A percentile compares a stretch with the other conserved stretches of the same genome.
These are phyloP conservation scores for Motacilla alba DNA, from an alignment of 2,113 vertebrate genomes.

Conservation along the genomic window DNA sequence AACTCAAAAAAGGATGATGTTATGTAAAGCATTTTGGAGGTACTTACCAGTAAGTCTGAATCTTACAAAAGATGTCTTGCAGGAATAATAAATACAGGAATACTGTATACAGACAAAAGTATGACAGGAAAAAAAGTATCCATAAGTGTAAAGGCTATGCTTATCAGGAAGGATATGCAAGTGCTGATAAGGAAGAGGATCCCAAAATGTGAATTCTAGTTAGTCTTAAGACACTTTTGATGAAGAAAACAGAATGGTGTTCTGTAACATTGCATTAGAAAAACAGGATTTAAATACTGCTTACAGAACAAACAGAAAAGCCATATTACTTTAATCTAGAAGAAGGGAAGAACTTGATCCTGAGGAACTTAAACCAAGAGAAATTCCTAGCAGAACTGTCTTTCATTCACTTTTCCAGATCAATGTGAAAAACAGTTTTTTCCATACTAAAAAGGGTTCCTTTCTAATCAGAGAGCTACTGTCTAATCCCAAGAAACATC, in stretches of 20 bases:
- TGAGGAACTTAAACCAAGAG: not conserved
- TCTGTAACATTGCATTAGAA: not conserved
- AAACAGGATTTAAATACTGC: not conserved
- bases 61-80: not conserved
- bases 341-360: not conserved
- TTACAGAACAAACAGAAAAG: not conserved
- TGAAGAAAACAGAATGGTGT: not conserved
- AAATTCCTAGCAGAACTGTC: not conserved
- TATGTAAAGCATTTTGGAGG: not conserved
- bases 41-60: not conserved
- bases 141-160: not conserved
- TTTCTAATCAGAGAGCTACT: not conserved
- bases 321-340: not conserved
- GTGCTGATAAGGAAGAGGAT: not conserved
- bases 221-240: not conserved
- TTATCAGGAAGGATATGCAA: not conserved
- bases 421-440: not conserved
- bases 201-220: not conserved
- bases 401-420: not conserved
- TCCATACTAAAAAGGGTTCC: not conserved
- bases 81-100: not conserved
- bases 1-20: not conserved
- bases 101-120: not conserved
- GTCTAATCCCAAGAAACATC: not conserved
- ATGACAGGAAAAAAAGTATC: not conserved